Percentiles rank a stretch among this genome's conserved stretches.
phyloP scores from a whole-genome alignment of 2,888 invertebrate genomes.

The Acanthosepion lycidas region DNA sequence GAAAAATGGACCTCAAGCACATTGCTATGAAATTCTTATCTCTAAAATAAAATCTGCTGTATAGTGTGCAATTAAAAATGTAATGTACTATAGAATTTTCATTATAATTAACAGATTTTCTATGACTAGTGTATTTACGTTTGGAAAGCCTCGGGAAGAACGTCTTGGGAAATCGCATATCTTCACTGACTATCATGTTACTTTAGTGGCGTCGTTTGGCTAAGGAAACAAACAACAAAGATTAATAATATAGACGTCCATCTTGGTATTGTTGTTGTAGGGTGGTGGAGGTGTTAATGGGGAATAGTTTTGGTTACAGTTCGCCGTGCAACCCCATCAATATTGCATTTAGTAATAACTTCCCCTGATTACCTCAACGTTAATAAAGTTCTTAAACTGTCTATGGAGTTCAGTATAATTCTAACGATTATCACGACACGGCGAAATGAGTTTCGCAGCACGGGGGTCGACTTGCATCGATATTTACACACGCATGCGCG shows the following conservation, averaged over 20 bases:
- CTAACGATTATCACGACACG: not conserved
- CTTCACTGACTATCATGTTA: not conserved
- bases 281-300: not conserved
- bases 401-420: not conserved
- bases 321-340: not conserved
- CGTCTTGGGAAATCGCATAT: too few species aligned
- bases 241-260: not conserved
- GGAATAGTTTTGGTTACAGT: not conserved
- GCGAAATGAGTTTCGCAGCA: not conserved
- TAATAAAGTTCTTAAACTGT: not conserved
- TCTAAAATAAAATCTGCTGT: too few species aligned
- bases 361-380: not conserved
- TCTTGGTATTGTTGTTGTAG: not conserved
- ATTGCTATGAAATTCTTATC: too few species aligned
- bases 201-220: not conserved
- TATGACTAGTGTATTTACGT: too few species aligned
- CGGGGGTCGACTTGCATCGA: not conserved
- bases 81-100: too few species aligned
- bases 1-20: too few species aligned
- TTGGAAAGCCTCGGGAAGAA: too few species aligned
- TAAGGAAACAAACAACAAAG: not conserved
- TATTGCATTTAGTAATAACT: not conserved
- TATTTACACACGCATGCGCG: not conserved
- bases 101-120: too few species aligned
- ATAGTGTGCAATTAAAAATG: too few species aligned